Evolutionary conservation across 2,797 vertebrate genomes (phyloP).

Genomic region (Philypnodon macrostomus): DNA sequence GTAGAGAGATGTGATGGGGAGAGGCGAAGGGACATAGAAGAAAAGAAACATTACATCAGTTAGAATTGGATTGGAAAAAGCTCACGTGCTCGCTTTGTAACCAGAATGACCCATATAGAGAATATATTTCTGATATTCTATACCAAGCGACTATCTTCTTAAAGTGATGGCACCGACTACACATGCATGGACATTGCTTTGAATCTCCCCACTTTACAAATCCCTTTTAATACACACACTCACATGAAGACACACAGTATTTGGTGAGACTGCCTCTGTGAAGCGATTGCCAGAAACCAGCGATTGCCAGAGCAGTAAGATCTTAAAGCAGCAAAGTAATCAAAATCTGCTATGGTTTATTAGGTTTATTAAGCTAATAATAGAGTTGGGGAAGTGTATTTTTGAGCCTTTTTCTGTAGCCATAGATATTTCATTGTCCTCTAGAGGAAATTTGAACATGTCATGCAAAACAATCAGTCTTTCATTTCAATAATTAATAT

Average conservation of each 20-base stretch:
- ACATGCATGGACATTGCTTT: not conserved
- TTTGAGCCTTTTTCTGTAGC: constrained; percentile 8
- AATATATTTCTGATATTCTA: too few relatives aligned
- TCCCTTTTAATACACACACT: constrained; percentile 1
- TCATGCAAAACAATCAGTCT: too few relatives aligned
- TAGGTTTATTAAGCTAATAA: constrained; percentile 27
- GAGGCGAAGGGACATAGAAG: too few relatives aligned
- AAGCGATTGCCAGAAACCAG: constrained; percentile 27
- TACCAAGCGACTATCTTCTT: too few relatives aligned
- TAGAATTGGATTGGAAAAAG: too few relatives aligned
- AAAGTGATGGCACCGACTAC: not conserved
- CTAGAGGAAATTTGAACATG: constrained; percentile 8
- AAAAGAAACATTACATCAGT: too few relatives aligned
- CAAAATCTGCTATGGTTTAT: constrained; percentile 46
- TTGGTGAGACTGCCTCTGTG: constrained; percentile 11
- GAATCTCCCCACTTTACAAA: too few relatives aligned
- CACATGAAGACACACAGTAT: constrained; percentile 2
- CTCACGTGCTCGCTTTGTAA: too few relatives aligned
- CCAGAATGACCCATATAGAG: too few relatives aligned
- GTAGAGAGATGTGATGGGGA: not conserved
- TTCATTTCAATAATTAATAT: too few relatives aligned
- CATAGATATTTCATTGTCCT: constrained; percentile 8
- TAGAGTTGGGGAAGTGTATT: not conserved
- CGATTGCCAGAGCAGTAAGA: constrained; percentile 20
- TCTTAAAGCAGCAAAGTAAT: constrained; percentile 44